Evolutionary conservation across 2,888 invertebrate genomes (phyloP), one percentile per base, ranked within the genome.

Genomic region (Drosophila planitibia): DNA sequence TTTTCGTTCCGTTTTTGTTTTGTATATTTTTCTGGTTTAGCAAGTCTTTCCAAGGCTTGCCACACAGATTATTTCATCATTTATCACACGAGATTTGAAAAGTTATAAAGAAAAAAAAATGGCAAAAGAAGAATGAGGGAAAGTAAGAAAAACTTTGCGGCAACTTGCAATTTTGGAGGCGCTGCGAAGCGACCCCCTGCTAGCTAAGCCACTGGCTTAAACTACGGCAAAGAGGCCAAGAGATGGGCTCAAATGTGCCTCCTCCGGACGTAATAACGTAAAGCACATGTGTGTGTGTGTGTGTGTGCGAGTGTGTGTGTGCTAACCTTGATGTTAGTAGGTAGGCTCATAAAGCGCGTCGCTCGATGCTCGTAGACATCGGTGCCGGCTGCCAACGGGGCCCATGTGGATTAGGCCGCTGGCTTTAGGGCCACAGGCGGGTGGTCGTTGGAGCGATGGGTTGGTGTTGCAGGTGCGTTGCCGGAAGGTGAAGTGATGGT

Each of bases 271-370:
- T 84, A 82, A 84, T 84, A 84, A 71, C 70, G 55, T 28, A 68
- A 52, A 59, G 55, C 68, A 68, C 73, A 39, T 37, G 51, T 66
- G 60, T 60, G 67, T 65, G 41, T 55, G 47, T 9, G 33, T 37
- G 54, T 35, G 66, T 63, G 35, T 59, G 55, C 57, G 22, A 19
- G 32, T 22, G 30, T 67, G 52, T 58, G 77, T 72, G 78, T 64
- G 66, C 32, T 70, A 76, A 76, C 75, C 75, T 76, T 76, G 75
- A 74, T 74, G 73, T 67, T 61, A 35, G 58, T 58, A 64, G 66
- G 66, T 77, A 82, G 77, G 80, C 82, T 80, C 83, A 80, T 85
- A 82, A 85, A 82, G 82, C 70, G 80, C 82, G 66, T 63, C n/a
- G 64, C 60, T 66, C 61, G 67, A 74, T 66, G 74, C 65, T 57